Base-by-base conservation (phyloP, 2,797 vertebrate genomes). In the Steatocranus sp. region DNA sequence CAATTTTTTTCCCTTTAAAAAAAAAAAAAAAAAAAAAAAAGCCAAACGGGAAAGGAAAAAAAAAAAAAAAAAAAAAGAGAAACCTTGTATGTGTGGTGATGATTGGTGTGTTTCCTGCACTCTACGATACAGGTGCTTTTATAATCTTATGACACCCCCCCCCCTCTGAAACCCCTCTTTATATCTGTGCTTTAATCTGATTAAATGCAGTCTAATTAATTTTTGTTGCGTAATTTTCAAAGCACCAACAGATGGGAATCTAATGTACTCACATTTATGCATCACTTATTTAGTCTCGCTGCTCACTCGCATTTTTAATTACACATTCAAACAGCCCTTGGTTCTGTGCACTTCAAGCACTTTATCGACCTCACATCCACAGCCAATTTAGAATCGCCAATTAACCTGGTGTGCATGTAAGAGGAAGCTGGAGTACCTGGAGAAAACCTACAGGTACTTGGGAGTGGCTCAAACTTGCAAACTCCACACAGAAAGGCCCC, bases 71-170 rank as follows among this genome's bases (percentile, higher is more conserved):
- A n/a, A n/a, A n/a, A n/a, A n/a, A n/a, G 11, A 14, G 58, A 38
- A 36, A 63, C 34, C 0, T 20, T 38, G 58, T n/a, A 14, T 0
- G 18, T 20, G 18, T 8, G 41, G 41, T 36, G 36, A 36, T 36
- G 41, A 43, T 14, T 43, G 5, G 12, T 2, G 12, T 43, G 12
- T 43, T 43, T 63, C 32, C 58, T 20, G 32, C 58, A 63, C 58
- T 63, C 11, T 3, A 11, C n/a, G 32, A 63, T 12, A 63, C 32
- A 8, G 32, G 11, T 36, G 32, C 32, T 36, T 36, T 36, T 63
- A 14, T 2, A 63, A 20, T 36, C 32, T 63, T 14, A 8, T 14
- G 58, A 63, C 58, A n/a, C n/a, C n/a, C n/a, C n/a, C n/a, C n/a
- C n/a, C 32, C 58, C 38, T 5, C 36, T 2, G 4, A 5, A 12